These are phyloP conservation scores for Cheilosia soror DNA, from an alignment of 2,888 invertebrate species.

Conservation along the genomic window DNA sequence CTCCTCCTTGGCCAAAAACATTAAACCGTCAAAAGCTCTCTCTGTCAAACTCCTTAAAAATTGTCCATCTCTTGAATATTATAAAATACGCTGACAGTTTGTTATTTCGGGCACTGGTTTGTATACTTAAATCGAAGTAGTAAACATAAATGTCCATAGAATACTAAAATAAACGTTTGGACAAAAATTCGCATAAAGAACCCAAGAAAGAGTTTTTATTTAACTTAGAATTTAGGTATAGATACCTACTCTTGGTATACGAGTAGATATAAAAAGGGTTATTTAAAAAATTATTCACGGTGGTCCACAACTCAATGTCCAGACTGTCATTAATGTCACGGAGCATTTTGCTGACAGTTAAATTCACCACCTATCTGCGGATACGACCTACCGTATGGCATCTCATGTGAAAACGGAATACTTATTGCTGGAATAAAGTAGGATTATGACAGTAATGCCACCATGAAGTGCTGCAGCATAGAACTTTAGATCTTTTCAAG, in stretches of 20 bases:
- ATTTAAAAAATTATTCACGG: not conserved
- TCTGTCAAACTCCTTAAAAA: too few relatives aligned
- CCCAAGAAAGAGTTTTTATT: not conserved
- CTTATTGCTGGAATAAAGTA: not conserved
- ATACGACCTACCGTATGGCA: not conserved
- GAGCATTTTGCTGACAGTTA: not conserved
- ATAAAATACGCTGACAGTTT: too few relatives aligned
- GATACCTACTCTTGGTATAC: too few relatives aligned
- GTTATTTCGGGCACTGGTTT: too few relatives aligned
- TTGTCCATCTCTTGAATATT: too few relatives aligned
- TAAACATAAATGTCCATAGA: too few relatives aligned
- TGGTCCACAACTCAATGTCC: not conserved
- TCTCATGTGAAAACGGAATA: not conserved
- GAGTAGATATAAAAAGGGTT: not conserved
- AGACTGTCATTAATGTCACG: conserved; percentile 3
- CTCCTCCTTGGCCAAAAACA: too few relatives aligned
- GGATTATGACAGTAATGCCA: conserved; percentile 2
- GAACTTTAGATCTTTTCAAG: not conserved
- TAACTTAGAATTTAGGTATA: not conserved
- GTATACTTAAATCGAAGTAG: too few relatives aligned
- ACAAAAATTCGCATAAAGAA: not conserved
- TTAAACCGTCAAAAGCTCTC: too few relatives aligned
- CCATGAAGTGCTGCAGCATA: not conserved
- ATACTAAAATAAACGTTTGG: too few relatives aligned
- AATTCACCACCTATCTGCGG: not conserved